Evolutionary conservation across 2,888 invertebrate genomes (phyloP).

Genomic region (Trichacis sp.): DNA sequence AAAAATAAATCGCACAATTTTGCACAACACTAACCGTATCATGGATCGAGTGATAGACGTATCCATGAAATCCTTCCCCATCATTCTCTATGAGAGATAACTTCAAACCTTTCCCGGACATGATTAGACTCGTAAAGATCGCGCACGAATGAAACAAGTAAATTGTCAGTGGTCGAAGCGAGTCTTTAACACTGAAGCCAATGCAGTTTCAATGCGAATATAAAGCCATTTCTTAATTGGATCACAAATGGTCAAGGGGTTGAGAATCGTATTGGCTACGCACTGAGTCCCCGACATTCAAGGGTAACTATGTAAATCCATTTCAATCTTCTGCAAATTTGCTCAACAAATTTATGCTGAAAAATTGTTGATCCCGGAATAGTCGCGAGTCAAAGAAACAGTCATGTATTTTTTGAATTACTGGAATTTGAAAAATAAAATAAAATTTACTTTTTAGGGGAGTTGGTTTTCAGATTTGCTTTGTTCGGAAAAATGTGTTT

Average conservation of each 20-base stretch:
- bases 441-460: too few species aligned
- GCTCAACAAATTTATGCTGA: too few species aligned
- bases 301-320: too few species aligned
- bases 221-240: constrained; percentile 52
- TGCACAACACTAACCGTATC: too few species aligned
- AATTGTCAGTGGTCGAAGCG: constrained; percentile 26
- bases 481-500: too few species aligned
- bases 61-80: background rate
- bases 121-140: constrained; percentile 20
- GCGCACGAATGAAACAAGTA: constrained; percentile 27
- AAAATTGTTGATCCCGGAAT: too few species aligned
- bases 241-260: constrained; percentile 42
- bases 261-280: constrained; percentile 32
- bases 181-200: constrained; percentile 51
- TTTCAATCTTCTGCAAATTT: too few species aligned
- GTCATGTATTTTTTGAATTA: too few species aligned
- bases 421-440: too few species aligned
- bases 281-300: constrained; percentile 7
- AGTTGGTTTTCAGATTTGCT: too few species aligned
- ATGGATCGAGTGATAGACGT: background rate
- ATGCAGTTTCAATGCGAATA: constrained; percentile 52
- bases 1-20: too few species aligned
- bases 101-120: constrained; percentile 17
- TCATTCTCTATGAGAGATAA: constrained; percentile 29
- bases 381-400: too few species aligned